Evolutionary conservation across 35 echinoderm and acorn worm genomes (phyloP).

Genomic region (Patiria miniata): DNA sequence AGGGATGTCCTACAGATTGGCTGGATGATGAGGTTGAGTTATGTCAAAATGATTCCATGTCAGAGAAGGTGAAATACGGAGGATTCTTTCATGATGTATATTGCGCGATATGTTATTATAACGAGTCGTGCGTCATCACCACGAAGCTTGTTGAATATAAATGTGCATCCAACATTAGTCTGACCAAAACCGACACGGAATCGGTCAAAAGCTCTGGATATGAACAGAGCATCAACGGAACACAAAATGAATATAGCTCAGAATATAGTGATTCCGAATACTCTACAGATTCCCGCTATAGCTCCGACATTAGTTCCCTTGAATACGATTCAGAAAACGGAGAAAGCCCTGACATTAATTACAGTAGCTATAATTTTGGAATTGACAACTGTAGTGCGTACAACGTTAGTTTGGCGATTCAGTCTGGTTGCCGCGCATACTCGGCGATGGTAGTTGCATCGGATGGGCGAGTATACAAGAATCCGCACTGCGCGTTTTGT

Average conservation of each 20-base stretch:
- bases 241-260: no score
- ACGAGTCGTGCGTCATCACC: neutral
- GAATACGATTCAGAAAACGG: no score
- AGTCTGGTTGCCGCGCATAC: conserved; percentile 13
- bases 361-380: neutral
- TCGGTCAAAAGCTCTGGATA: no score
- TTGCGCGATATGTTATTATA: neutral
- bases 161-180: no score
- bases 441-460: neutral
- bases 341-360: no score
- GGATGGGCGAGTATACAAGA: neutral
- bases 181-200: no score
- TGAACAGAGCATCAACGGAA: no score
- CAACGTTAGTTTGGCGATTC: neutral
- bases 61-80: neutral
- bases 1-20: neutral
- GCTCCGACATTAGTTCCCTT: no score
- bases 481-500: conserved; percentile 29
- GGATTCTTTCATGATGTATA: neutral
- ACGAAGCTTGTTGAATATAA: neutral
- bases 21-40: neutral
- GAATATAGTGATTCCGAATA: no score
- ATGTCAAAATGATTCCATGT: neutral
- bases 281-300: no score
- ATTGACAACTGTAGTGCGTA: neutral